Percentiles rank a stretch among this genome's conserved stretches.
Evolutionary conservation across 2,888 invertebrate genomes (phyloP).

Genomic region (Cepaea hortensis): DNA sequence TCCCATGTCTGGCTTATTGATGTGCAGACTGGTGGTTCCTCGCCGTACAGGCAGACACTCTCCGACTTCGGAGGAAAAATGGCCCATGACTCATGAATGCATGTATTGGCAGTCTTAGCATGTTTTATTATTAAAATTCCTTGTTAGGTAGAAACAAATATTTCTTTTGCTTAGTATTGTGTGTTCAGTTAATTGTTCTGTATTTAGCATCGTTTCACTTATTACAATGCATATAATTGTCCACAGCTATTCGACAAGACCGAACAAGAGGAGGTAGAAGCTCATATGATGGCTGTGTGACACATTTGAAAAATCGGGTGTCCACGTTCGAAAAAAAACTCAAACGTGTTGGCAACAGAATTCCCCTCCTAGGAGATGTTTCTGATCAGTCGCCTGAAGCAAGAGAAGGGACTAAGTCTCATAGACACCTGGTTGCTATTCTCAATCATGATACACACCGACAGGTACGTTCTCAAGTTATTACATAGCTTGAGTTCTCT

Average conservation of each 20-base stretch:
- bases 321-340: conserved; percentile 50
- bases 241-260: conserved; percentile 90
- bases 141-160: no score
- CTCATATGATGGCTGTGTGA: conserved; percentile 82
- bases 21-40: no score
- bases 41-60: no score
- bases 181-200: no score
- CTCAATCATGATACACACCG: conserved; percentile 57
- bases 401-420: conserved; percentile 47
- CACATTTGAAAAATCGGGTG: conserved; percentile 60
- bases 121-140: no score
- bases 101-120: no score
- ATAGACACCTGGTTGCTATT: conserved; percentile 61
- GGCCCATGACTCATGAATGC: no score
- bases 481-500: not conserved
- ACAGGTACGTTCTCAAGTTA: conserved; percentile 34
- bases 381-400: conserved; percentile 12
- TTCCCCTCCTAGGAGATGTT: conserved; percentile 18
- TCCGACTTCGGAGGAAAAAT: no score
- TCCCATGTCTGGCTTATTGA: no score
- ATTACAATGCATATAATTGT: not conserved
- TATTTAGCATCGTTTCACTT: not conserved
- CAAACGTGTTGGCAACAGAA: conserved; percentile 47
- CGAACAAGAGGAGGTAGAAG: conserved; percentile 95
- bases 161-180: no score